These are phyloP conservation scores for Corvus moneduloides DNA, from an alignment of 2,113 vertebrate genomes.

Conservation along the genomic window DNA sequence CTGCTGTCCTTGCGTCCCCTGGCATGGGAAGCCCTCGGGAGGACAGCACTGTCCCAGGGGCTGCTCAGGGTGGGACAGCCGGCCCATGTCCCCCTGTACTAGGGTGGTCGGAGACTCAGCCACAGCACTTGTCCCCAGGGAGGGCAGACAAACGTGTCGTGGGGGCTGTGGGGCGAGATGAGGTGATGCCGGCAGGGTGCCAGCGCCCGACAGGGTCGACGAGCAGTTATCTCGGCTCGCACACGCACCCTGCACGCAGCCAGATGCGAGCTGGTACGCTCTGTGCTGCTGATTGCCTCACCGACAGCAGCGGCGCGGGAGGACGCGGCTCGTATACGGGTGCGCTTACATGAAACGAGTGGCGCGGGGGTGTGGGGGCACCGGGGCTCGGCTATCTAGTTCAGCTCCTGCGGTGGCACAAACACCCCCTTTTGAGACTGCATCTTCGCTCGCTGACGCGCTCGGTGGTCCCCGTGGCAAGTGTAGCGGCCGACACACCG, in stretches of 20 bases:
- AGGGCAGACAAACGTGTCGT: neutral
- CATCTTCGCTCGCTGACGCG: neutral
- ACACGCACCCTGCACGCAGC: neutral
- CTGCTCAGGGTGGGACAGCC: fast-evolving
- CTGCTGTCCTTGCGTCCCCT: fast-evolving
- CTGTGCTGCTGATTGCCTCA: constrained; percentile 34
- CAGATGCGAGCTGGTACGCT: constrained; percentile 13
- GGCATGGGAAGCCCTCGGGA: fast-evolving
- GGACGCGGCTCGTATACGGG: neutral
- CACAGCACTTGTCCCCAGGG: fast-evolving
- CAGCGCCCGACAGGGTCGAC: neutral
- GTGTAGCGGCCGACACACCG: fast-evolving
- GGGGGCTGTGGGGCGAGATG: constrained; percentile 29
- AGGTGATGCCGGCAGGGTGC: neutral
- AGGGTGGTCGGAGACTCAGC: fast-evolving
- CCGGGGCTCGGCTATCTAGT: neutral
- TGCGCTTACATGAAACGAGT: neutral
- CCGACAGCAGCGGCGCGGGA: neutral
- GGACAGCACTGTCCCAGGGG: neutral
- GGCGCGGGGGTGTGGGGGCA: neutral
- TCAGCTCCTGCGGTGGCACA: neutral
- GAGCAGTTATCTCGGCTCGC: constrained; percentile 34
- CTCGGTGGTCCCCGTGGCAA: fast-evolving
- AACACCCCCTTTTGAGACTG: neutral
- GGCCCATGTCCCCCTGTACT: fast-evolving